A percentile compares a stretch with the other conserved stretches of the same genome.
phyloP scores from a whole-genome alignment of 2,888 invertebrate species.

The Cataglyphis altisquamis region DNA sequence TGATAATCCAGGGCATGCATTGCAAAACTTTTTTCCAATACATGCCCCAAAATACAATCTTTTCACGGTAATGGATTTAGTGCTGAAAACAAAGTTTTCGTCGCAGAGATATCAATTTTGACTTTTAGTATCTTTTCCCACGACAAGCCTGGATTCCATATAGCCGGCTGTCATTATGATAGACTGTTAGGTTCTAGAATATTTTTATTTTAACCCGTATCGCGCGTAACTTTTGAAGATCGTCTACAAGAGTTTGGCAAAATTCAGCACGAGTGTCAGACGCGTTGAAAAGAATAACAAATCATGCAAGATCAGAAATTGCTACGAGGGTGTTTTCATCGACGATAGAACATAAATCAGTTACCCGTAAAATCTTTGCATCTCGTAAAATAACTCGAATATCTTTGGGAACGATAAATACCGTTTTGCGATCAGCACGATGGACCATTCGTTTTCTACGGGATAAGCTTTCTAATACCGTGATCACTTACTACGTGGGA shows the following conservation, averaged over 20 bases:
- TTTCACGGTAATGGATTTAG: constrained; percentile 19
- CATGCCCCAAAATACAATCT: background rate
- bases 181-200: background rate
- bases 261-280: constrained; percentile 21
- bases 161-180: background rate
- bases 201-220: background rate
- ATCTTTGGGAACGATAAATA: constrained; percentile 50
- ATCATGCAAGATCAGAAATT: constrained; percentile 60
- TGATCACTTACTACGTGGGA: constrained; percentile 73
- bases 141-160: constrained; percentile 59
- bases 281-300: constrained; percentile 25
- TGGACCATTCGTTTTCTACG: constrained; percentile 35
- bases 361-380: background rate
- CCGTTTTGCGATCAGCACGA: constrained; percentile 68
- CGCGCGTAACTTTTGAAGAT: background rate
- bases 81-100: constrained; percentile 21
- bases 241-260: background rate
- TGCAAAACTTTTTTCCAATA: constrained; percentile 34
- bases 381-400: background rate
- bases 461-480: constrained; percentile 76
- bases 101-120: background rate
- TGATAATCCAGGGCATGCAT: constrained; percentile 10
- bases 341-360: constrained; percentile 21
- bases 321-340: background rate
- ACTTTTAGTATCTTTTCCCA: constrained; percentile 67